phyloP scores from a whole-genome alignment of 2,888 invertebrate species.

The Aphodius sticticus region DNA sequence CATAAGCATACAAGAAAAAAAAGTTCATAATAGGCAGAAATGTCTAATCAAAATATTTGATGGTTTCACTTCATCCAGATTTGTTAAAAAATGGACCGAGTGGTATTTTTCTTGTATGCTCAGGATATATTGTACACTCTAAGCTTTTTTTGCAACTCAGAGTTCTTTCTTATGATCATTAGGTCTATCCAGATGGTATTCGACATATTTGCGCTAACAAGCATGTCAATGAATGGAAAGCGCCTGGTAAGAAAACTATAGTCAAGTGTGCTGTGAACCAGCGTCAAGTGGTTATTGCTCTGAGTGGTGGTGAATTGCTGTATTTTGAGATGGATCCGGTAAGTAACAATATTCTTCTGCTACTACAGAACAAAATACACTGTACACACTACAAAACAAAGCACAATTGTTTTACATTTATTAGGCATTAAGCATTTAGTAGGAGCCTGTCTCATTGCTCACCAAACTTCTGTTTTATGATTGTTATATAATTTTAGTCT shows the following conservation, averaged over 20 bases:
- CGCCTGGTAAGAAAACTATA: slow-evolving; percentile 96
- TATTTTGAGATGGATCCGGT: slow-evolving; percentile 99
- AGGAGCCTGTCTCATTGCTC: no score
- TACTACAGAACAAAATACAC: background rate
- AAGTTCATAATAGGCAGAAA: no score
- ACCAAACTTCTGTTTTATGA: slow-evolving; percentile 6
- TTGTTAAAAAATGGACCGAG: no score
- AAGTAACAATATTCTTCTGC: slow-evolving; percentile 60
- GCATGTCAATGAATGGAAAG: slow-evolving; percentile 99
- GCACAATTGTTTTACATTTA: no score
- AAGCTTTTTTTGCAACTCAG: background rate
- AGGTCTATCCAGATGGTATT: slow-evolving; percentile 98
- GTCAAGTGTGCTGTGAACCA: slow-evolving; percentile 98
- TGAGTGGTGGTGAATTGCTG: slow-evolving; percentile 96
- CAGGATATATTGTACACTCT: no score
- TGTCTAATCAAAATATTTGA: no score
- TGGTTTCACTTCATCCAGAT: no score
- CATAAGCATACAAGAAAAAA: background rate
- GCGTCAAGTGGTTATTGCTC: slow-evolving; percentile 96
- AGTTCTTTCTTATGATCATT: slow-evolving; percentile 39
- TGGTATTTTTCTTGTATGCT: no score
- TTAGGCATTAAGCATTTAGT: no score
- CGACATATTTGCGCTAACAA: slow-evolving; percentile 98
- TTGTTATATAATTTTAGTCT: slow-evolving; percentile 21
- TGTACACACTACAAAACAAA: no score